Evolutionary conservation across 53 echinoderm and acorn worm genomes (phyloP).

Genomic region (Zoroaster sp.): DNA sequence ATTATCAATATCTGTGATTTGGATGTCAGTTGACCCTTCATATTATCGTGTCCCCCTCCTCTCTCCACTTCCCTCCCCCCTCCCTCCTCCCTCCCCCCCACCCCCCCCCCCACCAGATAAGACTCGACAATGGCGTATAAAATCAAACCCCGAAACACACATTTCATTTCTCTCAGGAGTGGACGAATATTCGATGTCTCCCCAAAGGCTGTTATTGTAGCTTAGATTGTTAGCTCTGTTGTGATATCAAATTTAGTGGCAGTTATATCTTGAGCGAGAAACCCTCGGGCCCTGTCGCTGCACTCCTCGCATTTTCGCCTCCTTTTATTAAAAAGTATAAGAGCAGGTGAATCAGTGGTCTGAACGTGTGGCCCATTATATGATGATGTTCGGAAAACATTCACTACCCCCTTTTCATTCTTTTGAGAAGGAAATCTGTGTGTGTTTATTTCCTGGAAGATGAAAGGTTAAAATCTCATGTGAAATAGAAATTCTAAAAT

Average conservation of each 20-base stretch:
- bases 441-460: no score
- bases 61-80: background rate
- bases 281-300: conserved; percentile 1
- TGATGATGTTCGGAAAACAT: background rate
- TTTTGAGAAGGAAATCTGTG: no score
- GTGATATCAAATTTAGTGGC: conserved; percentile 52
- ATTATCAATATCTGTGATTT: no score
- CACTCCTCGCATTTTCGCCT: background rate
- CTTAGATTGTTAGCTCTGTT: conserved; percentile 58
- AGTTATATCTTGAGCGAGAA: conserved; percentile 31
- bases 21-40: no score
- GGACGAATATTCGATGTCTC: conserved; percentile 33
- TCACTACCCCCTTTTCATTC: background rate
- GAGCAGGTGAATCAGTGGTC: conserved; percentile 29
- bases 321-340: background rate
- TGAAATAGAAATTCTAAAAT: no score
- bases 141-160: background rate
- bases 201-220: conserved; percentile 48
- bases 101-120: background rate
- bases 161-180: background rate
- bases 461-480: no score
- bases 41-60: background rate
- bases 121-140: background rate
- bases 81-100: background rate
- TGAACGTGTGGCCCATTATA: conserved; percentile 16